Evolutionary conservation across 1,140 invertebrate genomes (phyloP).

Genomic region (Nixonia krombeini): DNA sequence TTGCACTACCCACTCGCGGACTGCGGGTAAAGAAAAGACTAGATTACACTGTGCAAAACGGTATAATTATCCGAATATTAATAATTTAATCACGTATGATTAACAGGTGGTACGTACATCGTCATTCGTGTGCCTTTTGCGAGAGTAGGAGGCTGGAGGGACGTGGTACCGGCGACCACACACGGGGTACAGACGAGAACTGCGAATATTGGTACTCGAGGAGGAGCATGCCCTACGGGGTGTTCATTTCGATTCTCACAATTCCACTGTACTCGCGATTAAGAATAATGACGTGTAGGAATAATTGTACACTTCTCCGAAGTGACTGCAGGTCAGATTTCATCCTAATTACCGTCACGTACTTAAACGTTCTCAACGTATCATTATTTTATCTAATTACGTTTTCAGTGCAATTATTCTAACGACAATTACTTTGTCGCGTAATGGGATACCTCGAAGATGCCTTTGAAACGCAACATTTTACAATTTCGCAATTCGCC

Average conservation of each 20-base stretch:
- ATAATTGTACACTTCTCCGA: constrained; percentile 1
- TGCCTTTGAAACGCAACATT: too few species aligned
- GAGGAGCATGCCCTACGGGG: constrained; percentile 50
- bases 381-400: too few species aligned
- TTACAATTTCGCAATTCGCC: too few species aligned
- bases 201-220: constrained; percentile 35
- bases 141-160: constrained; percentile 26
- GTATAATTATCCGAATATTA: constrained; percentile 61
- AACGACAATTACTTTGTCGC: too few species aligned
- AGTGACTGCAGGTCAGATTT: too few species aligned
- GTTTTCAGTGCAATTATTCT: too few species aligned
- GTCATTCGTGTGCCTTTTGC: constrained; percentile 27
- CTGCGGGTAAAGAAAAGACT: too few species aligned
- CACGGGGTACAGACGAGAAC: constrained; percentile 45
- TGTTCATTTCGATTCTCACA: constrained; percentile 45
- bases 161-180: constrained; percentile 56
- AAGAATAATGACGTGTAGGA: constrained; percentile 24
- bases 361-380: too few species aligned
- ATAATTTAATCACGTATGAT: constrained; percentile 64
- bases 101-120: constrained; percentile 56
- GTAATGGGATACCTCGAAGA: too few species aligned
- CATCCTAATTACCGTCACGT: too few species aligned
- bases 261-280: constrained; percentile 27
- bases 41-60: constrained; percentile 34
- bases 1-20: neutral